A percentile compares a stretch with the other conserved stretches of the same genome.
phyloP scores from a whole-genome alignment of 2,888 invertebrate species.

The Agrotis ipsilon region DNA sequence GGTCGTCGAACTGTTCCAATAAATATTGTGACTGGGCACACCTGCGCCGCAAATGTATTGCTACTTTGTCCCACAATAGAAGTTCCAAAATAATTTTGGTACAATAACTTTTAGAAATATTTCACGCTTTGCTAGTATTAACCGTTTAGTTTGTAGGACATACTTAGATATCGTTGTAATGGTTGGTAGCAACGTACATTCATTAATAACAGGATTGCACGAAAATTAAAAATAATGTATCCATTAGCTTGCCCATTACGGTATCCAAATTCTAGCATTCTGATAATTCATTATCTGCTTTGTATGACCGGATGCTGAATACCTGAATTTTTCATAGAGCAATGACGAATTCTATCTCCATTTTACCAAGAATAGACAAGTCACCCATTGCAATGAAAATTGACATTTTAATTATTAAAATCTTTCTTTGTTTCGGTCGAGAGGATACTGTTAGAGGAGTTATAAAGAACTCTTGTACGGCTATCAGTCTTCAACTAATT shows the following conservation, averaged over 20 bases:
- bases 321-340: too few species aligned
- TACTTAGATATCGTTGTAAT: neutral
- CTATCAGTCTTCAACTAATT: neutral
- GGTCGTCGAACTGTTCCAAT: slow-evolving; percentile 33
- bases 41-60: slow-evolving; percentile 31
- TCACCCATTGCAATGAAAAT: too few species aligned
- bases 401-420: neutral
- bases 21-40: slow-evolving; percentile 32
- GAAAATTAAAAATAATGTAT: neutral
- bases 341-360: too few species aligned
- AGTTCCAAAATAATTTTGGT: neutral
- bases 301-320: too few species aligned
- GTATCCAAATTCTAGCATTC: neutral
- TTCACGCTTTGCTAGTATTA: neutral
- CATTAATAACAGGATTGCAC: neutral
- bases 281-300: neutral
- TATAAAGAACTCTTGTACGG: neutral
- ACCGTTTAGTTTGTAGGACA: neutral
- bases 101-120: neutral
- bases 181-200: neutral
- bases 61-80: slow-evolving; percentile 13
- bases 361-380: too few species aligned
- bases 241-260: too few species aligned
- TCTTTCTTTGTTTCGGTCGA: too few species aligned
- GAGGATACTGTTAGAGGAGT: neutral